A percentile compares a stretch with the other conserved stretches of the same genome.
phyloP scores from a whole-genome alignment of 2,113 vertebrate species.

The Aegithalos caudatus region DNA sequence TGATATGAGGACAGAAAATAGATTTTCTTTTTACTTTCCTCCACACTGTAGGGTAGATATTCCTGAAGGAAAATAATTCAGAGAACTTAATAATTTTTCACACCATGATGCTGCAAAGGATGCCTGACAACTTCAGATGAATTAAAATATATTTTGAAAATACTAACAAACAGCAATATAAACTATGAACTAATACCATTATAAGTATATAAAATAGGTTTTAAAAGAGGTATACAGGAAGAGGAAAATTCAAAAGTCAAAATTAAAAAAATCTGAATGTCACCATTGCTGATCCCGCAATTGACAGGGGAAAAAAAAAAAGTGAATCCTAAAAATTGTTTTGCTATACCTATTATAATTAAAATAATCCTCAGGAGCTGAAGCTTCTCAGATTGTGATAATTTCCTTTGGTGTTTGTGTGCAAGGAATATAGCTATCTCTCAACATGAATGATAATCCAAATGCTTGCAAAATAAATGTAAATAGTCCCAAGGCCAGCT shows the following conservation, averaged over 20 bases:
- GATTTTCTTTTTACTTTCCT: neutral
- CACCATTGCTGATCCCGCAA: neutral
- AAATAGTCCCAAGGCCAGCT: conserved; percentile 57
- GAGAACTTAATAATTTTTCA: neutral
- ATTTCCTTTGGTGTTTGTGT: conserved; percentile 44
- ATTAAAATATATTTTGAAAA: neutral
- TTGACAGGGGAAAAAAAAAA: neutral
- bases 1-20: neutral
- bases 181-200: neutral
- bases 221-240: neutral
- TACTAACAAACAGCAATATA: neutral
- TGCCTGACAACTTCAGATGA: neutral
- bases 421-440: conserved; percentile 10
- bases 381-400: neutral
- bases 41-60: neutral
- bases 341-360: neutral
- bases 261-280: neutral
- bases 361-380: conserved; percentile 25
- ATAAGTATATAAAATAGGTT: neutral
- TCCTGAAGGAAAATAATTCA: neutral
- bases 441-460: conserved; percentile 32
- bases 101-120: neutral
- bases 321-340: neutral
- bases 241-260: neutral
- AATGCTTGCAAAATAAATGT: neutral